A percentile compares a stretch with the other conserved stretches of the same genome.
phyloP scores from a whole-genome alignment of 2,113 vertebrate species.

The Actenoides lindsayi region DNA sequence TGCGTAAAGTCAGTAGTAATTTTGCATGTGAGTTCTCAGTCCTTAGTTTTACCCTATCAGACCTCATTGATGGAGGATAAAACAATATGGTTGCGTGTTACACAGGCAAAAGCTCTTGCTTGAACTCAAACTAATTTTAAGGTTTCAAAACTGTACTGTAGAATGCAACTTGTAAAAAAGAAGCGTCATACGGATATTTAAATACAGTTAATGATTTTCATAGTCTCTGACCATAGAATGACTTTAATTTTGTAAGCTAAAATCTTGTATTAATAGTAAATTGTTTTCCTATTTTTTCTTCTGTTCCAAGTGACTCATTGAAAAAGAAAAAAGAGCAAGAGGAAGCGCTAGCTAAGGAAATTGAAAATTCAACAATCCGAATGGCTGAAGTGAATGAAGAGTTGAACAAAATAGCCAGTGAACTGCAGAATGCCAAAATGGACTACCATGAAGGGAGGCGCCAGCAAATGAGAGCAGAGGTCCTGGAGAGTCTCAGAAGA shows the following conservation, averaged over 20 bases:
- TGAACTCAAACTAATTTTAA: not conserved
- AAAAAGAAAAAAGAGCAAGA: slow-evolving; percentile 79
- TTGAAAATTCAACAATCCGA: slow-evolving; percentile 73
- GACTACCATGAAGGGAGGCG: slow-evolving; percentile 86
- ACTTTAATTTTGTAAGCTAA: not conserved
- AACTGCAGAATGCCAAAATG: slow-evolving; percentile 85
- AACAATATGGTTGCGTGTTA: not conserved
- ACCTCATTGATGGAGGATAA: not conserved
- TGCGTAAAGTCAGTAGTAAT: not conserved
- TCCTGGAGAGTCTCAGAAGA: slow-evolving; percentile 84
- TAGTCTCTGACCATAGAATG: not conserved
- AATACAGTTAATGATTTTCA: not conserved
- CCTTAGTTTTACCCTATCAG: not conserved
- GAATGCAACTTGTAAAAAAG: not conserved
- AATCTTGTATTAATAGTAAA: not conserved
- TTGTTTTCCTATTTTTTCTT: not conserved
- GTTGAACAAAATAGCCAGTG: slow-evolving; percentile 75
- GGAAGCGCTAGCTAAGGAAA: slow-evolving; percentile 74
- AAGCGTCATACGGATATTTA: not conserved
- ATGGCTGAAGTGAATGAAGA: slow-evolving; percentile 83
- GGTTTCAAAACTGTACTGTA: not conserved
- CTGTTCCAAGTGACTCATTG: slow-evolving; percentile 74
- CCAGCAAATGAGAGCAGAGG: slow-evolving; percentile 83
- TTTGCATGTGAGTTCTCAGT: not conserved
- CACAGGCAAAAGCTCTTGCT: not conserved